Conservation (phyloP, 2,113 vertebrate genomes). For the Anser brachyrhynchus region DNA sequence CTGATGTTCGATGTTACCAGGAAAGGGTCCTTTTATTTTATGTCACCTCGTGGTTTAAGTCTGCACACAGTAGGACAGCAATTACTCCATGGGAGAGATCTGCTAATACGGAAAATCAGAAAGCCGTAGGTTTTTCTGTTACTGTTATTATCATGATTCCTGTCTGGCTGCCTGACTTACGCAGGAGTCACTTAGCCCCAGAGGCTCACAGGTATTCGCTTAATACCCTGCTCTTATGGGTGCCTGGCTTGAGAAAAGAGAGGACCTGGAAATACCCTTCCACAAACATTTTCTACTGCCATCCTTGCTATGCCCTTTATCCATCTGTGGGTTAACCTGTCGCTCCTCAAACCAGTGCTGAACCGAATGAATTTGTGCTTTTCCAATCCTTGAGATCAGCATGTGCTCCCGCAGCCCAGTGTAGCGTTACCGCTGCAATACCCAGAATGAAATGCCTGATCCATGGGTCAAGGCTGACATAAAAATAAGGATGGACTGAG, state of each 20-base stretch:
- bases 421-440: background rate
- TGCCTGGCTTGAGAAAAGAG: background rate
- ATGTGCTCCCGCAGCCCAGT: background rate
- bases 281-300: background rate
- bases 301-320: background rate
- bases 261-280: background rate
- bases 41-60: background rate
- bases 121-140: background rate
- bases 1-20: background rate
- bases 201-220: background rate
- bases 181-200: background rate
- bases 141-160: background rate
- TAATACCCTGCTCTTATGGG: background rate
- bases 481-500: background rate
- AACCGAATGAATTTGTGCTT: background rate
- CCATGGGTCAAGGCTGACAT: background rate
- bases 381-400: background rate
- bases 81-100: background rate
- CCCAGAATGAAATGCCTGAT: background rate
- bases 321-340: background rate
- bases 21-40: background rate
- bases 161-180: background rate
- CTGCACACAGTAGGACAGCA: background rate
- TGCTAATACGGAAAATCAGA: background rate
- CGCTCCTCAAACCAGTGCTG: background rate